These are phyloP conservation scores for Cephalopachus bancanus DNA, from an alignment of 2,797 vertebrate species.

Conservation along the genomic window DNA sequence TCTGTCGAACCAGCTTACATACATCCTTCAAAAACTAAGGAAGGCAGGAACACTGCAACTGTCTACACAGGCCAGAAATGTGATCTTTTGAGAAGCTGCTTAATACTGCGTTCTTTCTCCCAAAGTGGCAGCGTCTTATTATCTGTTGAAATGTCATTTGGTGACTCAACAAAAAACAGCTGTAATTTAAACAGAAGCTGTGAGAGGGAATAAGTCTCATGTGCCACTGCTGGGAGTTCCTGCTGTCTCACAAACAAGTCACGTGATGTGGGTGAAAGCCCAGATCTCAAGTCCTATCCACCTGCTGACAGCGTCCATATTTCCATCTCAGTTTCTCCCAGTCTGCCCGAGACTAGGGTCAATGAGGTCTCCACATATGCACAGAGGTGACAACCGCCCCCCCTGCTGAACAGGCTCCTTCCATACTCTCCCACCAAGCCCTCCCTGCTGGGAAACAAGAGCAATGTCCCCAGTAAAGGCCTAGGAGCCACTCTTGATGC, in stretches of 20 bases:
- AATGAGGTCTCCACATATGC: background rate
- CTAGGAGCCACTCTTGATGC: background rate
- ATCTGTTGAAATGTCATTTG: slow-evolving; percentile 80
- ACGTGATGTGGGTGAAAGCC: slow-evolving; percentile 8
- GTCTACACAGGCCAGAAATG: slow-evolving; percentile 43
- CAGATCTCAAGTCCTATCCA: background rate
- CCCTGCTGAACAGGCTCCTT: background rate
- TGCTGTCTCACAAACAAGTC: slow-evolving; percentile 35
- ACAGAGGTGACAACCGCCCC: background rate
- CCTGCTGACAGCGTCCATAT: background rate
- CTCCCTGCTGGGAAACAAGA: background rate
- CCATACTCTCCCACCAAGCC: background rate
- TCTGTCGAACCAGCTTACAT: slow-evolving; percentile 57
- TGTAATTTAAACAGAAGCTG: slow-evolving; percentile 77
- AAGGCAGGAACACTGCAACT: slow-evolving; percentile 60
- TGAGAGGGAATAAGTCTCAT: slow-evolving; percentile 48
- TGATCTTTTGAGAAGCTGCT: slow-evolving; percentile 59
- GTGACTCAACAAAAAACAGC: slow-evolving; percentile 77
- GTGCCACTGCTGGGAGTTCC: slow-evolving; percentile 49
- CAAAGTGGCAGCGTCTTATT: slow-evolving; percentile 71
- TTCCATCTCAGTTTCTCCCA: background rate
- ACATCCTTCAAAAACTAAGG: slow-evolving; percentile 62
- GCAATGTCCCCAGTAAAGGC: background rate
- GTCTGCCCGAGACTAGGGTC: background rate
- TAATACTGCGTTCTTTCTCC: slow-evolving; percentile 53